Conservation (phyloP, 2,113 vertebrate species). For the Sylvia atricapilla region DNA sequence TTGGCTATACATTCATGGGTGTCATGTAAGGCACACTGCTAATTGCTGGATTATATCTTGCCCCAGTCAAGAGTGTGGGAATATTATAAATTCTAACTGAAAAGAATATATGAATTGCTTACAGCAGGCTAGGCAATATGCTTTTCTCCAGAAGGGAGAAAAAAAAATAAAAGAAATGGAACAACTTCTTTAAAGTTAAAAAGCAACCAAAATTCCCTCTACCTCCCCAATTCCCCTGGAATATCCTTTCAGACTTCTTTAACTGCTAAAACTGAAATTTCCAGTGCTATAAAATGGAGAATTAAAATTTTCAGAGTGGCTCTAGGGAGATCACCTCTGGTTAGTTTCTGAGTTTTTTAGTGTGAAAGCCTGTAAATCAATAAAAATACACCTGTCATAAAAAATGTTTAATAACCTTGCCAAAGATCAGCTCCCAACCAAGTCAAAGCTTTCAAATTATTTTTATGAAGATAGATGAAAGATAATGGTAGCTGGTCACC, state of each 20-base stretch:
- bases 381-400: background rate
- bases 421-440: background rate
- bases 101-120: background rate
- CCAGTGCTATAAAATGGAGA: background rate
- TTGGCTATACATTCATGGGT: background rate
- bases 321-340: background rate
- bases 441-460: background rate
- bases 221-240: fast-evolving
- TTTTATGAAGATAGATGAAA: background rate
- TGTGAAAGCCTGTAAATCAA: background rate
- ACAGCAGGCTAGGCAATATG: background rate
- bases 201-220: background rate
- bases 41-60: background rate
- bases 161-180: background rate
- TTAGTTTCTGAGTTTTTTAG: background rate
- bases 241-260: background rate
- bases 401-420: background rate
- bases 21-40: background rate
- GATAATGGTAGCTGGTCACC: background rate
- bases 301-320: background rate
- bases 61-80: background rate
- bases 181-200: background rate
- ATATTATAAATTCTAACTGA: background rate
- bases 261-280: background rate
- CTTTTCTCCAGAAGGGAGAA: background rate